Conservation (phyloP, 2,113 vertebrate genomes). For the Chaenocephalus aceratus region DNA sequence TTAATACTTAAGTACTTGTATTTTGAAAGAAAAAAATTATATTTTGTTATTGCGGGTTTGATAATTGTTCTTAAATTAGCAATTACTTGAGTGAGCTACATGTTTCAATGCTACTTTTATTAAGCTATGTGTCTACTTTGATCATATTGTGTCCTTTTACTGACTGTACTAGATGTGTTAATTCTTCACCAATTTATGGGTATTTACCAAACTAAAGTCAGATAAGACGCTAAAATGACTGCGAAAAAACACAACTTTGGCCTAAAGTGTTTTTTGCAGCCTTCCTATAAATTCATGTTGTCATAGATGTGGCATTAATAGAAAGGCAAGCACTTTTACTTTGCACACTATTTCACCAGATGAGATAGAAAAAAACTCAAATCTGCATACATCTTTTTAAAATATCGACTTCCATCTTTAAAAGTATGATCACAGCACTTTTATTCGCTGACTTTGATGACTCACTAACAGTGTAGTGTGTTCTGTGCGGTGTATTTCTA, state of each 20-base stretch:
- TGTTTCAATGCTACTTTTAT: not conserved
- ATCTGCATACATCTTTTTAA: not conserved
- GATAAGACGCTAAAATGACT: not conserved
- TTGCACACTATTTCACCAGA: not conserved
- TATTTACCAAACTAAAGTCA: not conserved
- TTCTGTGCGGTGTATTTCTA: slow-evolving; percentile 39
- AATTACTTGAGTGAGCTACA: too few species aligned
- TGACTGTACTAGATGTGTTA: not conserved
- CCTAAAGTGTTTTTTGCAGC: slow-evolving; percentile 24
- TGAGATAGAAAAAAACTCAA: not conserved
- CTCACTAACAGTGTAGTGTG: not conserved
- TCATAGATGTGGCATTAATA: slow-evolving; percentile 18
- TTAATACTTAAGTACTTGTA: too few species aligned
- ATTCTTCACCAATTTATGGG: not conserved
- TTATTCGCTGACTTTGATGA: not conserved
- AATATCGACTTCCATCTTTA: accelerated
- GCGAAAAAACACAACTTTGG: slow-evolving; percentile 39
- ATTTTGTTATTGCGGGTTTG: too few species aligned
- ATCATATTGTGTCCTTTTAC: not conserved
- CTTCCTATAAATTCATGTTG: not conserved
- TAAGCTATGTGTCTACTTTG: not conserved
- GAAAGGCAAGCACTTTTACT: slow-evolving; percentile 7
- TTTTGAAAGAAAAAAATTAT: too few species aligned
- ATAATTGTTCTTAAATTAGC: too few species aligned
- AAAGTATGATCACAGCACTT: not conserved